phyloP scores from a whole-genome alignment of 2,113 vertebrate genomes.

The Antechinus flavipes region DNA sequence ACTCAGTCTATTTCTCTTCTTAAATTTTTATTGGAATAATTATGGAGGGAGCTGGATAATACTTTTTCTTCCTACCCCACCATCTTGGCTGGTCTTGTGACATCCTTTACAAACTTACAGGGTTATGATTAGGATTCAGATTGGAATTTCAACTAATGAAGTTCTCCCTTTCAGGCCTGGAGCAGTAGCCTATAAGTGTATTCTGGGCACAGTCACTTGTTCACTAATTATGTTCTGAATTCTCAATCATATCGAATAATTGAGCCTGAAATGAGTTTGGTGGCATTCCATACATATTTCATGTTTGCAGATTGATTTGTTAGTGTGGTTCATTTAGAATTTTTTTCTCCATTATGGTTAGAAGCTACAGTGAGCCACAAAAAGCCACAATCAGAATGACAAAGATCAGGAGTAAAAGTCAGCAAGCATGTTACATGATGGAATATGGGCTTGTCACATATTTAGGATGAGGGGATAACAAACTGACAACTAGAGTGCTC shows the following conservation, averaged over 20 bases:
- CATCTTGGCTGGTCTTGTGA: background rate
- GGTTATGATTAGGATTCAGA: background rate
- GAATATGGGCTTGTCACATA: background rate
- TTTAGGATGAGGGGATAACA: background rate
- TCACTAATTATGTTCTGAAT: constrained; percentile 24
- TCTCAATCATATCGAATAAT: constrained; percentile 14
- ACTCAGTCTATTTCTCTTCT: background rate
- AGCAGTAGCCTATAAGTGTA: background rate
- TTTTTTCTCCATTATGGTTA: background rate
- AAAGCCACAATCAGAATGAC: background rate
- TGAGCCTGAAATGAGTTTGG: constrained; percentile 24
- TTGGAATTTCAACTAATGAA: background rate
- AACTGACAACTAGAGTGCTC: background rate
- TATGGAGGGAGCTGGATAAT: background rate
- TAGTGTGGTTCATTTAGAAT: background rate
- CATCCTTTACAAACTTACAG: background rate
- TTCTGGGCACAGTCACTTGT: constrained; percentile 27
- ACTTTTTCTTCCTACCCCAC: background rate
- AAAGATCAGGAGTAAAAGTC: background rate
- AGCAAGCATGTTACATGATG: background rate
- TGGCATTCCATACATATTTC: constrained; percentile 23
- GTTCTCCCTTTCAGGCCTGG: background rate
- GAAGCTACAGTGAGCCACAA: background rate
- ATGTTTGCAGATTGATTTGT: background rate
- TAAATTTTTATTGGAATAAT: background rate